A percentile compares a stretch with the other conserved stretches of the same genome.
phyloP scores from a whole-genome alignment of 2,797 vertebrate species.

The Enoplosus armatus region DNA sequence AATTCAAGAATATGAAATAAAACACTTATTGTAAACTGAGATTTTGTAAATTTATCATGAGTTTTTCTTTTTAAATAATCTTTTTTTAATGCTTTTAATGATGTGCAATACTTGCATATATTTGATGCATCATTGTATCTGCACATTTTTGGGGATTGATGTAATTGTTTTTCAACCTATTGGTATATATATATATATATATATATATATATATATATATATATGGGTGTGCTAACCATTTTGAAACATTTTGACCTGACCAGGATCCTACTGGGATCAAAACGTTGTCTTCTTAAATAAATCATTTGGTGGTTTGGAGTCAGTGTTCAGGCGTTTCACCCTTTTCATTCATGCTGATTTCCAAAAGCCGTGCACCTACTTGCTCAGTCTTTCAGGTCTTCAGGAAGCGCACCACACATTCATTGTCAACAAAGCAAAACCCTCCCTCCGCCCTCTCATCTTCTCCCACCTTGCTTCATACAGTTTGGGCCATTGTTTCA shows the following conservation, averaged over 20 bases:
- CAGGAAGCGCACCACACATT: constrained; percentile 68
- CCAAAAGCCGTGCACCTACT: background rate
- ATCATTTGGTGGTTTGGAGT: background rate
- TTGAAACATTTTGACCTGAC: background rate
- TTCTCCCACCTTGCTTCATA: constrained; percentile 49
- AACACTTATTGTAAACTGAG: background rate
- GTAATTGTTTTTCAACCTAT: background rate
- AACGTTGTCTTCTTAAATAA: background rate
- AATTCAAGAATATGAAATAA: background rate
- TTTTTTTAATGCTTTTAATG: background rate
- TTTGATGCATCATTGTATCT: background rate
- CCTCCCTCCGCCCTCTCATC: constrained; percentile 26
- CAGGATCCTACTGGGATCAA: background rate
- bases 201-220: no score
- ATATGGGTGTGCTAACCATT: background rate
- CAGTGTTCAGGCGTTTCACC: background rate
- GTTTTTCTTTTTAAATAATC: background rate
- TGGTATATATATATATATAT: no score
- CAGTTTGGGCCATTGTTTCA: constrained; percentile 71
- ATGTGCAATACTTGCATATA: background rate
- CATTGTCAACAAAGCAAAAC: constrained; percentile 77
- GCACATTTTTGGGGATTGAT: background rate
- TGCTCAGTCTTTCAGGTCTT: constrained; percentile 35
- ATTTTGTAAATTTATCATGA: background rate
- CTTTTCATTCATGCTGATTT: background rate